Base-by-base conservation (phyloP, 2,113 vertebrate species). In the Aspidoscelis tigris region DNA sequence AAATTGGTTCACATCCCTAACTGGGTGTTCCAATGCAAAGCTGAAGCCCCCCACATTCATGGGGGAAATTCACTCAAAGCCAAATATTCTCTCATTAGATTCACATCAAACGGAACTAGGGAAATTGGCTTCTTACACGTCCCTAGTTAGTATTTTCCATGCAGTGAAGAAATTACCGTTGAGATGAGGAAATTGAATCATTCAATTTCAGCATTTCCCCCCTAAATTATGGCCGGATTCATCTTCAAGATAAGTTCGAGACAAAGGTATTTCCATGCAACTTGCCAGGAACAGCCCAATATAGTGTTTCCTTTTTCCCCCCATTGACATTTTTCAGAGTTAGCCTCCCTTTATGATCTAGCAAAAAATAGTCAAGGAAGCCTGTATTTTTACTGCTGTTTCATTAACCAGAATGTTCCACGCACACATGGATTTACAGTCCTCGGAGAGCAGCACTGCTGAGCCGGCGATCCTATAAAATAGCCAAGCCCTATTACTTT, bases 401-500 rank as follows among this genome's bases (percentile, higher is more conserved):
- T 61, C 0, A 0, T 43, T 72, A 58, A 4, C 18, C 24, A 5
- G 43, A 70, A 72, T 24, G 20, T 10, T 83, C 75, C 33, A 39
- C 20, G 9, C 80, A 21, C 2, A 7, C 7, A 33, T 55, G 53
- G 69, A 12, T 58, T 83, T 79, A 88, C 76, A 80, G 18, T 2
- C 24, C 14, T 33, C 0, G 3, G 26, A 75, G 21, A 68, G 86
- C 68, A 50, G 2, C 39, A 0, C 18, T 12, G 11, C 68, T 69
- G 81, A n/a, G 14, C 3, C 20, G 72, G 7, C 3, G 24, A 68
- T 87, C 61, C 14, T 79, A 3, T 69, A 78, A 74, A 86, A 22
- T 26, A 18, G 43, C 68, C 41, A 78, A 78, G 47, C 43, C 75
- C 61, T 73, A 71, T 87, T 71, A 50, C 33, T 73, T 74, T 64